phyloP scores from a whole-genome alignment of 2,113 vertebrate species.

The Crypturellus undulatus region DNA sequence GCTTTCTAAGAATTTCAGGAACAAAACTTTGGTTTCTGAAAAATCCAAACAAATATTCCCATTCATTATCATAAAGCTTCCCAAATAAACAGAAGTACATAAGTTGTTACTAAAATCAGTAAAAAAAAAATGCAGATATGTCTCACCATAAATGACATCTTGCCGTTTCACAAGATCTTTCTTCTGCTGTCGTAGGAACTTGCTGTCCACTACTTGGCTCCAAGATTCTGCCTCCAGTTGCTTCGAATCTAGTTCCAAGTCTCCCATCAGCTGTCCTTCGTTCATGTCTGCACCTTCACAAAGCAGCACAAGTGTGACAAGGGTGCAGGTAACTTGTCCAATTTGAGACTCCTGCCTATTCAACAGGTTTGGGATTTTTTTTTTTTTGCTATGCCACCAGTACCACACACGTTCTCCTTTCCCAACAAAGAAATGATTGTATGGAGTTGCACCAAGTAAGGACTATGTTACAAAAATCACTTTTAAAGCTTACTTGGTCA shows the following conservation, averaged over 20 bases:
- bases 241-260: conserved; percentile 90
- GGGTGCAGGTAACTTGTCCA: neutral
- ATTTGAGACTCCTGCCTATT: neutral
- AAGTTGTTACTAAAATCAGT: neutral
- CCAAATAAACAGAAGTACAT: neutral
- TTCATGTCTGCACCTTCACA: conserved; percentile 93
- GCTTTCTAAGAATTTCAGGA: neutral
- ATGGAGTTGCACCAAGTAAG: neutral
- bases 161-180: conserved; percentile 93
- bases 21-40: neutral
- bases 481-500: neutral
- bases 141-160: conserved; percentile 94
- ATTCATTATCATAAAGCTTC: neutral
- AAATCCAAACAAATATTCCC: neutral
- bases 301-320: neutral
- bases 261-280: conserved; percentile 94
- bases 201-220: conserved; percentile 91
- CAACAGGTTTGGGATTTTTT: neutral
- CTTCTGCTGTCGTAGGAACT: conserved; percentile 88
- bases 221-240: conserved; percentile 95
- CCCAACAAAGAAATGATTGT: neutral
- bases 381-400: neutral
- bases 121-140: neutral
- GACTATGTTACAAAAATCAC: neutral
- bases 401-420: neutral